Evolutionary conservation across 2,797 vertebrate species (phyloP).

Genomic region (Poecilia picta): DNA sequence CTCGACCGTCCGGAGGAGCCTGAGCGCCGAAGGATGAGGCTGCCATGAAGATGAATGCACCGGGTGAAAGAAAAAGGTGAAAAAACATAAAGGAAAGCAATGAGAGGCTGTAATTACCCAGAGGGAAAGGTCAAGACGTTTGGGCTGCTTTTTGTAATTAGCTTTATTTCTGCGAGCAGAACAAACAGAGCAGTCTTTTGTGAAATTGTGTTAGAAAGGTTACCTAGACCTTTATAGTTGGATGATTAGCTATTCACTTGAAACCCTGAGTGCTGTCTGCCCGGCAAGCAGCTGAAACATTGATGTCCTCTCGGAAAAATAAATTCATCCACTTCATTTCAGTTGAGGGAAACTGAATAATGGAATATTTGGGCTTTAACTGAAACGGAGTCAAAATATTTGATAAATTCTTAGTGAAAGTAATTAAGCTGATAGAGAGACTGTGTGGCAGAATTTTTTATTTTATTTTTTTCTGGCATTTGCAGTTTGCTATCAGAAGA

Average conservation of each 20-base stretch:
- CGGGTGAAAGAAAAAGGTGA: background rate
- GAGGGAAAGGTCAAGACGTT: slow-evolving; percentile 75
- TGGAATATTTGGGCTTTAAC: slow-evolving; percentile 59
- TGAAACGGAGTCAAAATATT: slow-evolving; percentile 59
- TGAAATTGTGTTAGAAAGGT: slow-evolving; percentile 80
- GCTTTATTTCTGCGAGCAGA: slow-evolving; percentile 73
- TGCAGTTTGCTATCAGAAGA: slow-evolving; percentile 25
- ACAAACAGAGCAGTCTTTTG: slow-evolving; percentile 77
- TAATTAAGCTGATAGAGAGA: slow-evolving; percentile 62
- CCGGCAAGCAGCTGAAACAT: slow-evolving; percentile 31
- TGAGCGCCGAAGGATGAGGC: slow-evolving; percentile 12
- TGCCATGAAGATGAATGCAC: slow-evolving; percentile 26
- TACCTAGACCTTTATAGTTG: slow-evolving; percentile 67
- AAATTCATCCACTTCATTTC: slow-evolving; percentile 42
- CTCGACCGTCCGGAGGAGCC: slow-evolving; percentile 23
- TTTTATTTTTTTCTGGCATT: slow-evolving; percentile 26
- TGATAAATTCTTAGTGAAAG: slow-evolving; percentile 58
- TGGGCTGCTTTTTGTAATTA: slow-evolving; percentile 72
- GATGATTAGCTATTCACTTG: slow-evolving; percentile 55
- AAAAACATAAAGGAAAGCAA: slow-evolving; percentile 37
- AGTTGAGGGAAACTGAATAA: slow-evolving; percentile 26
- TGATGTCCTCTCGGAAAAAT: slow-evolving; percentile 16
- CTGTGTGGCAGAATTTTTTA: slow-evolving; percentile 41
- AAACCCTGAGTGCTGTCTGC: slow-evolving; percentile 37
- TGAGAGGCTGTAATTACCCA: slow-evolving; percentile 66